These are phyloP conservation scores for Monochamus alternatus DNA, from an alignment of 2,888 invertebrate genomes.

Conservation along the genomic window DNA sequence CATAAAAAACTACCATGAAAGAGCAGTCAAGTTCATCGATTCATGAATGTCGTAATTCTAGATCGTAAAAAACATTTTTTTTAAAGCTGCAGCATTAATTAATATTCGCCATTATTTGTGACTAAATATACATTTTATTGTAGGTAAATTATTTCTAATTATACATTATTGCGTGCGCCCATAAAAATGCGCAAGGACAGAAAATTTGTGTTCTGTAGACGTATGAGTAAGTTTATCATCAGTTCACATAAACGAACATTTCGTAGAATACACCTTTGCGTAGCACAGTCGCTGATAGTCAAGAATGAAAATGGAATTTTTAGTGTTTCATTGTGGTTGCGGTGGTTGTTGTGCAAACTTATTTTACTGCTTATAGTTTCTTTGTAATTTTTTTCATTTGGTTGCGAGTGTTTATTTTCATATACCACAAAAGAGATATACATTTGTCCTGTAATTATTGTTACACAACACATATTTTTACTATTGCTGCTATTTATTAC, in stretches of 20 bases:
- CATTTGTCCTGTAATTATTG: no score
- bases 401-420: no score
- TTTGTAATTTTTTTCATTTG: no score
- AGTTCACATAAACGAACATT: no score
- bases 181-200: conserved; percentile 24
- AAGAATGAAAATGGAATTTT: no score
- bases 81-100: conserved; percentile 17
- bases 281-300: neutral
- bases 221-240: neutral
- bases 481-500: no score
- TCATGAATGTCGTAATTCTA: conserved; percentile 27
- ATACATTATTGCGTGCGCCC: conserved; percentile 12
- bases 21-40: conserved; percentile 24
- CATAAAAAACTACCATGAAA: conserved; percentile 14
- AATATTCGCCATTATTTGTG: conserved; percentile 7
- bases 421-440: no score
- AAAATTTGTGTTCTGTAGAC: neutral
- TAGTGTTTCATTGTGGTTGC: no score
- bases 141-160: conserved; percentile 20
- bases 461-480: no score
- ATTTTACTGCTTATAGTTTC: no score
- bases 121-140: neutral
- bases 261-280: neutral
- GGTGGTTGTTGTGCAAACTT: no score
- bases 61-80: conserved; percentile 14